Evolutionary conservation across 2,113 vertebrate genomes (phyloP), one percentile per base, ranked within the genome.

Genomic region (Menura novaehollandiae): DNA sequence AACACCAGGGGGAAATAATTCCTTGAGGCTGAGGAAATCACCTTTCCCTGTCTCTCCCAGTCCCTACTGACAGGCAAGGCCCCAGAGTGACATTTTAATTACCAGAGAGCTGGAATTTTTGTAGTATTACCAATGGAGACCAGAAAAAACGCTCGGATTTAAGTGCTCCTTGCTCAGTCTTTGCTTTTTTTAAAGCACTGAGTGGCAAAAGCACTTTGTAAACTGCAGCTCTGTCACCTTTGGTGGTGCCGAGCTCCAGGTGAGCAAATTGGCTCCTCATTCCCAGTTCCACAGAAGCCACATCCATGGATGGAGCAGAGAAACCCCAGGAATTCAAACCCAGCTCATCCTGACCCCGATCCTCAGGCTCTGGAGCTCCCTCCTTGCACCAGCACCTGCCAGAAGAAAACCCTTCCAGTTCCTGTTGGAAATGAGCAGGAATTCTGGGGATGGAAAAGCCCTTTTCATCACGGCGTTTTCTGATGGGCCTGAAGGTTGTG

Each of bases 191-290:
- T 53, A 55, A 53, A 56, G 51, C 46, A 24, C 52, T 37, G 28
- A 52, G 27, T 12, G 49, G 33, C n/a, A 64, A 64, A 55, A 64
- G 52, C n/a, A 66, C 26, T 63, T 74, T 39, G 15, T 13, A 26
- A 68, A n/a, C 53, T 14, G 18, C 55, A 74, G 72, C 64, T 53
- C 8, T 10, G 33, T 35, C 47, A 32, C 33, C 8, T 1, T 3
- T n/a, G 39, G 2, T 7, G 23, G 28, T 27, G 46, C 2, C 15
- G 35, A 26, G 58, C 49, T 33, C 26, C 8, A 33, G 78, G 27
- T 2, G 1, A 33, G 39, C 2, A 11, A 16, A n/a, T 18, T 0
- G 4, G 41, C 9, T 58, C 69, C 30, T 60, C 13, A 2, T 6
- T 51, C 55, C n/a, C n/a, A 26, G 16, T 7, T 44, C 83, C 46